Evolutionary conservation across 2,888 invertebrate genomes (phyloP).

Genomic region (Machimus rusticus): DNA sequence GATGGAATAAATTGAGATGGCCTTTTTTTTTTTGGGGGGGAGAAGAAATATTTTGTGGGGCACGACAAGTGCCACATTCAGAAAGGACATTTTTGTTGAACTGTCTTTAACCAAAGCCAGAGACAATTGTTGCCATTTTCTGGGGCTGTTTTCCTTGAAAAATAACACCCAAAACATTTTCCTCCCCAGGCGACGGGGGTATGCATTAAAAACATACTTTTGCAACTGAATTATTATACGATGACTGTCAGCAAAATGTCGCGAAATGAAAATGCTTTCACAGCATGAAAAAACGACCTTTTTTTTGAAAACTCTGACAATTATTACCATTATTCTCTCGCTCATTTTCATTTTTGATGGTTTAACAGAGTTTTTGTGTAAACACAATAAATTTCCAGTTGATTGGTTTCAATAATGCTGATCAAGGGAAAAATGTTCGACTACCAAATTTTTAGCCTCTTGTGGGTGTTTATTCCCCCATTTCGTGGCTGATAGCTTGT

Average conservation of each 20-base stretch:
- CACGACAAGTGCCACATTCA: background rate
- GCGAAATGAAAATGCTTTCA: background rate
- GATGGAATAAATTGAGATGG: background rate
- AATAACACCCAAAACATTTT: background rate
- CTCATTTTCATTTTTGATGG: background rate
- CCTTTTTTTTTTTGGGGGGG: background rate
- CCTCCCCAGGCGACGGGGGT: background rate
- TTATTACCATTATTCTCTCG: background rate
- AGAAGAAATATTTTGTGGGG: background rate
- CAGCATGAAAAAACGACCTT: background rate
- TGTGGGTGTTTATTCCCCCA: background rate
- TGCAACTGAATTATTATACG: background rate
- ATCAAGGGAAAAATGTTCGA: background rate
- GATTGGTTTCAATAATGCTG: background rate
- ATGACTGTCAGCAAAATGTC: background rate
- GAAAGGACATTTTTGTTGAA: background rate
- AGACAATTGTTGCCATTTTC: background rate
- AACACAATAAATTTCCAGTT: background rate
- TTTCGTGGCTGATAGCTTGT: background rate
- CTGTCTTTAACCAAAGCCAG: background rate
- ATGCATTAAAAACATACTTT: background rate
- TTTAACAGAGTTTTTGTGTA: background rate
- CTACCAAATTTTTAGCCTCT: background rate
- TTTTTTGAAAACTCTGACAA: background rate
- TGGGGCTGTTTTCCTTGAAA: background rate